These are phyloP conservation scores for Jaculus jaculus DNA, from an alignment of 2,113 vertebrate genomes.

Conservation along the genomic window DNA sequence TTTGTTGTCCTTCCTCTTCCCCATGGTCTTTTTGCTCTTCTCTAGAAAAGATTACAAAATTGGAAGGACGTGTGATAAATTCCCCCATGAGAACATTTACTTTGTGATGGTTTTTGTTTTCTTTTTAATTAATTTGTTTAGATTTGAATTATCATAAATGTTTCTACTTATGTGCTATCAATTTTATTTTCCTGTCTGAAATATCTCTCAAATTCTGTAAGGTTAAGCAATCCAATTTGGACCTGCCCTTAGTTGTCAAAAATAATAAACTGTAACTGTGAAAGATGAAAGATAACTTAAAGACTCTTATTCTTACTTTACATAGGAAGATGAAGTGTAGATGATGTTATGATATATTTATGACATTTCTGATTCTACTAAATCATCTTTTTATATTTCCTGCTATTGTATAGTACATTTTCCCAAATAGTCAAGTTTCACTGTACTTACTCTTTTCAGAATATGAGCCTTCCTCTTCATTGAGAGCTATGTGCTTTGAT, in stretches of 20 bases:
- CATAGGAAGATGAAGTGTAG: neutral
- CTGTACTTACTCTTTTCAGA: neutral
- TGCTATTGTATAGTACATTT: neutral
- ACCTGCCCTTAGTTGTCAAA: neutral
- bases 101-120: neutral
- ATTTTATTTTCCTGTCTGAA: conserved; percentile 25
- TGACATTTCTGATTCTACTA: neutral
- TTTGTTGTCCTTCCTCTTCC: neutral
- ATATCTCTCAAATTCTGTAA: neutral
- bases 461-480: neutral
- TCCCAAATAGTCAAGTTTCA: neutral
- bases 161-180: neutral
- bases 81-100: neutral
- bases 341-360: neutral
- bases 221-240: neutral
- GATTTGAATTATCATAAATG: neutral
- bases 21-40: neutral
- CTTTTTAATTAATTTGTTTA: conserved; percentile 16
- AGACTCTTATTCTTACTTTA: neutral
- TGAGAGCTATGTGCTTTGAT: conserved; percentile 49
- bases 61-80: neutral
- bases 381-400: neutral
- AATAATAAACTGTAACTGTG: neutral
- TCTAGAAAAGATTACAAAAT: neutral
- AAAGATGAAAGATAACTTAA: neutral